Evolutionary conservation across 1,140 invertebrate species (phyloP).

Genomic region (Ridgeia piscesae): DNA sequence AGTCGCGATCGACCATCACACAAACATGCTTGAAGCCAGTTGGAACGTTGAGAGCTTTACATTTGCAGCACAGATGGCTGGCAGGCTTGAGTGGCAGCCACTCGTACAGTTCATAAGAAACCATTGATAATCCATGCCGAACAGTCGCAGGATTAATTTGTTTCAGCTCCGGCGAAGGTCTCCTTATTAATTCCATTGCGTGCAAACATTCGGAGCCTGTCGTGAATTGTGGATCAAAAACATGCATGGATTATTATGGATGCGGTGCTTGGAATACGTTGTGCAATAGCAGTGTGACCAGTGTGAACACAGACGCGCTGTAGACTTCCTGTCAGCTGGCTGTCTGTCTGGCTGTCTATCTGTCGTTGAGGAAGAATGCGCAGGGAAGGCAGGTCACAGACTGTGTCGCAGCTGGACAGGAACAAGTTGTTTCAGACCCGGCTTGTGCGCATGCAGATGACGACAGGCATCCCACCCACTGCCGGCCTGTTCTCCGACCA

Average conservation of each 20-base stretch:
- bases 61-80: neutral
- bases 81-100: neutral
- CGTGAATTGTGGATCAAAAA: neutral
- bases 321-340: neutral
- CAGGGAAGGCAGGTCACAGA: neutral
- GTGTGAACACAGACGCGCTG: neutral
- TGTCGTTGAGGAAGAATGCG: neutral
- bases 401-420: neutral
- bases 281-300: neutral
- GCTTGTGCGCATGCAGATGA: neutral
- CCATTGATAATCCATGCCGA: neutral
- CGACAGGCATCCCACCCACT: neutral
- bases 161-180: neutral
- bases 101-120: neutral
- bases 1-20: neutral
- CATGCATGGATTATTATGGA: neutral
- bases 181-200: neutral
- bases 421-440: neutral
- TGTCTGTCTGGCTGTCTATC: neutral
- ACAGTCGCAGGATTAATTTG: neutral
- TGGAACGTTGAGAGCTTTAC: neutral
- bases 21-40: neutral
- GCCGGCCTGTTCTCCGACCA: neutral
- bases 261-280: neutral
- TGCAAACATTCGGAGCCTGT: neutral